These are phyloP conservation scores for Phragmatobia fuliginosa DNA, from an alignment of 2,888 invertebrate species.

Conservation along the genomic window DNA sequence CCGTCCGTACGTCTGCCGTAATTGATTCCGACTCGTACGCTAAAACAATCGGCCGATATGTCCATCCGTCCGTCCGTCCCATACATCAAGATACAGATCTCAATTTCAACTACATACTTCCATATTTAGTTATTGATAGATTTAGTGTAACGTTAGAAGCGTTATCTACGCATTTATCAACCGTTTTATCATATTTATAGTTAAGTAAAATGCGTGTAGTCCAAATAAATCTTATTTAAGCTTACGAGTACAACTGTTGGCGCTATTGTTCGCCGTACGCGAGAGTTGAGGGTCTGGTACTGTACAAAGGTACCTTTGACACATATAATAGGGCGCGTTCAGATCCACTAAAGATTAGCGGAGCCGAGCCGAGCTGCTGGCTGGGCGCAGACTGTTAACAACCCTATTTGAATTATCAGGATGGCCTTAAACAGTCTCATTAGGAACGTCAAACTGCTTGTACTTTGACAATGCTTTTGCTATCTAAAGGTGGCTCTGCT, in stretches of 20 bases:
- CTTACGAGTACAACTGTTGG: slow-evolving; percentile 23
- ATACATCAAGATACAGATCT: slow-evolving; percentile 52
- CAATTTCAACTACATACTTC: slow-evolving; percentile 27
- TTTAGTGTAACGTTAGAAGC: slow-evolving; percentile 39
- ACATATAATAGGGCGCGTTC: slow-evolving; percentile 35
- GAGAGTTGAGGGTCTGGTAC: slow-evolving; percentile 15
- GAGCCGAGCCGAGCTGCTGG: slow-evolving; percentile 32
- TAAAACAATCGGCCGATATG: slow-evolving; percentile 54
- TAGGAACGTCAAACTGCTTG: slow-evolving; percentile 30
- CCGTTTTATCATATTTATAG: slow-evolving; percentile 45
- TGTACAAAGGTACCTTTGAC: slow-evolving; percentile 31
- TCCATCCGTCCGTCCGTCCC: slow-evolving; percentile 37
- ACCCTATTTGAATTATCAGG: slow-evolving; percentile 25
- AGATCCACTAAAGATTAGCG: slow-evolving; percentile 41
- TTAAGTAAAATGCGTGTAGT: slow-evolving; percentile 32
- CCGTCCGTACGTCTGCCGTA: slow-evolving; percentile 42
- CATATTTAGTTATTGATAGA: slow-evolving; percentile 41
- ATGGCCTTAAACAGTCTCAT: slow-evolving; percentile 44
- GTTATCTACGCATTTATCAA: slow-evolving; percentile 43
- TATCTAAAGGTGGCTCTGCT: not conserved
- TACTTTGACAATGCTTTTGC: slow-evolving; percentile 1
- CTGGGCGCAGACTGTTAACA: slow-evolving; percentile 13
- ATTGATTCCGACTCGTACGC: slow-evolving; percentile 54
- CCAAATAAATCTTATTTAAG: slow-evolving; percentile 16
- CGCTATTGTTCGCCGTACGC: slow-evolving; percentile 34